Percentiles rank a stretch among this genome's conserved stretches.
These are phyloP conservation scores for Megalonaias nervosa DNA, from an alignment of 1,140 invertebrate species.

Conservation along the genomic window DNA sequence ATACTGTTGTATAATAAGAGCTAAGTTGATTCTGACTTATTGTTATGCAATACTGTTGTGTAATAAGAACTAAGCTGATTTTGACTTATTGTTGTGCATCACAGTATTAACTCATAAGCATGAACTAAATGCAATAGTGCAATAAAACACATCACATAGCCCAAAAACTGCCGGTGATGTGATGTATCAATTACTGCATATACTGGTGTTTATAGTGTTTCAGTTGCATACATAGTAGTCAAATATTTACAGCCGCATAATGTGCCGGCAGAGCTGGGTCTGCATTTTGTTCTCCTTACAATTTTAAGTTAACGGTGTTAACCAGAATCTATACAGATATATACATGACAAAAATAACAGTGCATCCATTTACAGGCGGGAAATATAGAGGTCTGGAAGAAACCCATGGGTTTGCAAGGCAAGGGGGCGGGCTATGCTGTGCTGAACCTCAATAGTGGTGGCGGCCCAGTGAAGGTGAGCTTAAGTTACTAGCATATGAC, in stretches of 20 bases:
- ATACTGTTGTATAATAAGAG: too few species aligned
- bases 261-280: too few species aligned
- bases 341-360: background rate
- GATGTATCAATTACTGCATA: background rate
- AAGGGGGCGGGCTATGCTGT: conserved; percentile 45
- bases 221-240: background rate
- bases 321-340: background rate
- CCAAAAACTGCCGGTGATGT: background rate
- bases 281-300: background rate
- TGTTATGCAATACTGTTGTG: too few species aligned
- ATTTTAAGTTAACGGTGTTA: background rate
- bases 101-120: too few species aligned
- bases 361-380: conserved; percentile 31
- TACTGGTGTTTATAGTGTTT: background rate
- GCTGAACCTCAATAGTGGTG: conserved; percentile 39
- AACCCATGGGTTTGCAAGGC: conserved; percentile 32
- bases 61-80: too few species aligned
- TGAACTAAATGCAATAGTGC: too few species aligned
- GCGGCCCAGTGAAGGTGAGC: conserved; percentile 23
- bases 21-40: too few species aligned
- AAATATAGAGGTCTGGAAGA: conserved; percentile 50
- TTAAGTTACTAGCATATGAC: too few species aligned
- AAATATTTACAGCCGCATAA: too few species aligned
- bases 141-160: background rate
- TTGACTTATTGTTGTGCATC: too few species aligned